These are phyloP conservation scores for Suillia variegata DNA, from an alignment of 2,888 invertebrate species.

Conservation along the genomic window DNA sequence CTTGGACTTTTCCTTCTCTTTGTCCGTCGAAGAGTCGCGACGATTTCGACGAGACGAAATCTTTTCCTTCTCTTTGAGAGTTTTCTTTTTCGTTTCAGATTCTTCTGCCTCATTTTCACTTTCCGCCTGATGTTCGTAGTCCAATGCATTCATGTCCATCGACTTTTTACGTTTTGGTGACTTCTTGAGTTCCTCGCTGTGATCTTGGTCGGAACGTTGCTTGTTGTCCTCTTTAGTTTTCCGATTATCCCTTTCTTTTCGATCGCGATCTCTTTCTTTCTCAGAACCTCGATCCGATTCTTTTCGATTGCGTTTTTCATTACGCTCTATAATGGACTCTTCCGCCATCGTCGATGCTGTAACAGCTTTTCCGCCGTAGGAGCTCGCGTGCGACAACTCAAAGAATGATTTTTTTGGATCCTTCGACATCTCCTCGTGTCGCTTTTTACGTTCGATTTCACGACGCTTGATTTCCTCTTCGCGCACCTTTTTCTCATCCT, in stretches of 20 bases:
- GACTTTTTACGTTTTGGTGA: conserved; percentile 50
- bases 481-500: conserved; percentile 69
- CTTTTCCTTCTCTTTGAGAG: conserved; percentile 31
- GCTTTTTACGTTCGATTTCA: conserved; percentile 64
- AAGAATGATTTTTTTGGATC: conserved; percentile 60
- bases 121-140: conserved; percentile 68
- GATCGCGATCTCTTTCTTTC: conserved; percentile 29
- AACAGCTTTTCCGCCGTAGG: conserved; percentile 44
- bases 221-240: conserved; percentile 30
- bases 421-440: conserved; percentile 64
- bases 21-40: not conserved
- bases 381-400: conserved; percentile 62
- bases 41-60: not conserved
- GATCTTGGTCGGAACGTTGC: conserved; percentile 20
- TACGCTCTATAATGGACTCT: conserved; percentile 41
- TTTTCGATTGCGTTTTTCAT: conserved; percentile 45
- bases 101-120: conserved; percentile 53
- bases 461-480: conserved; percentile 66
- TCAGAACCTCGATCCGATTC: conserved; percentile 29
- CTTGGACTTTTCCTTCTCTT: conserved; percentile 21
- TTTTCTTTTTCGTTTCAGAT: conserved; percentile 17
- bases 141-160: conserved; percentile 75
- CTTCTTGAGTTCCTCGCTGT: conserved; percentile 22
- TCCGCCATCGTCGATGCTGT: conserved; percentile 57
- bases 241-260: no score